These are phyloP conservation scores for Puntigrus tetrazona DNA, from an alignment of 2,113 vertebrate species.

Conservation along the genomic window DNA sequence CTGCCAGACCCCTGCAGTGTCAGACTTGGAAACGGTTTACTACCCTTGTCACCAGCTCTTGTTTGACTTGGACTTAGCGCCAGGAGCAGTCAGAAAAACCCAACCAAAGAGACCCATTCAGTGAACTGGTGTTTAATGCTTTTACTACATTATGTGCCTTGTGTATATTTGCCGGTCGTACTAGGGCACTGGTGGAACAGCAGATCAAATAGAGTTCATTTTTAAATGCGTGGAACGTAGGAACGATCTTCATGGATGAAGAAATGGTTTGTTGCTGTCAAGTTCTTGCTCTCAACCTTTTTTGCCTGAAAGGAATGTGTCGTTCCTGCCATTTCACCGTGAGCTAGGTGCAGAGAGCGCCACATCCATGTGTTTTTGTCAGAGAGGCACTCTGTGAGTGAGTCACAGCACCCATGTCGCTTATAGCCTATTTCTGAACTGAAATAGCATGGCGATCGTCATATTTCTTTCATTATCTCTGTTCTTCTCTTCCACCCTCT, in stretches of 20 bases:
- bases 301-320: not conserved
- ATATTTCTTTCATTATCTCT: not conserved
- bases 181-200: not conserved
- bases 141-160: not conserved
- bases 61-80: constrained; percentile 45
- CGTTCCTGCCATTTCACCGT: not conserved
- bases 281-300: not conserved
- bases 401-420: not conserved
- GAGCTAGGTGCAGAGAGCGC: not conserved
- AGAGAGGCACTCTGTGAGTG: not conserved
- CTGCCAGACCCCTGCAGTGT: constrained; percentile 40
- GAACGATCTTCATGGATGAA: not conserved
- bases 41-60: constrained; percentile 50
- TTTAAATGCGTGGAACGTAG: not conserved
- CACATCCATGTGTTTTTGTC: not conserved
- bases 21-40: constrained; percentile 47
- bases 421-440: constrained; percentile 9
- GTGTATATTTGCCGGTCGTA: not conserved
- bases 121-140: not conserved
- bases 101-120: constrained; percentile 16
- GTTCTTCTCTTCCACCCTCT: constrained; percentile 9
- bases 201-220: not conserved
- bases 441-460: constrained; percentile 20
- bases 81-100: constrained; percentile 9
- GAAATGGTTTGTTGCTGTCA: not conserved